These are phyloP conservation scores for Bugula neritina DNA, from an alignment of 2,888 invertebrate species.

Conservation along the genomic window DNA sequence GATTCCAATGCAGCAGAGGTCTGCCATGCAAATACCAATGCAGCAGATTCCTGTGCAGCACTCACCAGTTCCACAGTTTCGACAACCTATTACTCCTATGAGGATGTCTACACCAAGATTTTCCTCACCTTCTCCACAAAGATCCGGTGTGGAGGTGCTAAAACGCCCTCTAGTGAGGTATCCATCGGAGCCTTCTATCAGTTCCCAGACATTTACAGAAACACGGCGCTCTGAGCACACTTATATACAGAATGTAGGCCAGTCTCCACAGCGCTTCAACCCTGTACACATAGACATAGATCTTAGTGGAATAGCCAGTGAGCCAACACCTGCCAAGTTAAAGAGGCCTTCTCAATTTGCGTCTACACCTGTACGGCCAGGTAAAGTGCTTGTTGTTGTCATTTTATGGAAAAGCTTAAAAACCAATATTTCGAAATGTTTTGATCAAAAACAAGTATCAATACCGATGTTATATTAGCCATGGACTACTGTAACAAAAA, in stretches of 20 bases:
- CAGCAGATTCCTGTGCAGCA: not conserved
- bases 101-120: constrained; percentile 32
- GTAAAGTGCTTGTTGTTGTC: too few species aligned
- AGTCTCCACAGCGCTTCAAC: constrained; percentile 7
- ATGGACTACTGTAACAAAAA: too few species aligned
- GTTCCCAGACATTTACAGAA: not conserved
- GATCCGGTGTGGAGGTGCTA: not conserved
- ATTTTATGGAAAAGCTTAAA: too few species aligned
- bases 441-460: too few species aligned
- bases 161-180: constrained; percentile 7
- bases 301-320: not conserved
- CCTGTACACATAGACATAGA: constrained; percentile 20
- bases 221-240: constrained; percentile 6
- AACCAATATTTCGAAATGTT: too few species aligned
- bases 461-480: too few species aligned
- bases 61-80: not conserved
- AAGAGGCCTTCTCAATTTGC: constrained; percentile 18
- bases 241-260: not conserved
- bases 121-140: constrained; percentile 24
- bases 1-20: not conserved
- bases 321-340: not conserved
- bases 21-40: not conserved
- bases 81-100: not conserved
- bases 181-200: constrained; percentile 6
- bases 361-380: not conserved